Percentiles rank a stretch among this genome's conserved stretches.
Evolutionary conservation across 2,888 invertebrate species (phyloP).

Genomic region (Sphecodes monilicornis): DNA sequence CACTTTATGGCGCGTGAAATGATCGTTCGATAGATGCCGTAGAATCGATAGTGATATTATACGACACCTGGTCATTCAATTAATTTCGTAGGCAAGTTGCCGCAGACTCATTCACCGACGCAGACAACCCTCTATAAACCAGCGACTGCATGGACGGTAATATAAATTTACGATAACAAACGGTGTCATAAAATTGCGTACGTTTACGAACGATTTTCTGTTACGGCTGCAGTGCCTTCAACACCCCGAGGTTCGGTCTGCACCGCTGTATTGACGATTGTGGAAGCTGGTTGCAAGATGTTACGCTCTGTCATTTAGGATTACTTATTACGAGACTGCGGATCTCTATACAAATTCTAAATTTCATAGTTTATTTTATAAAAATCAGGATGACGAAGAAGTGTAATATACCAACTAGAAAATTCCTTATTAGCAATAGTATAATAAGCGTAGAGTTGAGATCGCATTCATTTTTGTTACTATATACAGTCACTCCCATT

Average conservation of each 20-base stretch:
- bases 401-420: too few relatives aligned
- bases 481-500: too few relatives aligned
- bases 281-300: not conserved
- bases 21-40: not conserved
- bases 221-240: not conserved
- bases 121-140: not conserved
- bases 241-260: not conserved
- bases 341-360: too few relatives aligned
- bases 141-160: not conserved
- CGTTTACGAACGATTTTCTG: not conserved
- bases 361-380: too few relatives aligned
- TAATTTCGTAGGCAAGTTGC: not conserved
- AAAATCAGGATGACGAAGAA: too few relatives aligned
- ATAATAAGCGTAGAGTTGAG: too few relatives aligned
- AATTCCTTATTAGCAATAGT: too few relatives aligned
- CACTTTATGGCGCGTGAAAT: not conserved
- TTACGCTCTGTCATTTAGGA: not conserved
- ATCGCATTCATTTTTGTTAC: too few relatives aligned
- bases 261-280: too few relatives aligned
- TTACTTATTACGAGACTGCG: too few relatives aligned
- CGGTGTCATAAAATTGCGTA: not conserved
- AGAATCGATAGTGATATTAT: not conserved
- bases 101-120: not conserved
- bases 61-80: not conserved
- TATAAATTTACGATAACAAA: not conserved